phyloP scores from a whole-genome alignment of 2,113 vertebrate genomes.

The Neogale vison region DNA sequence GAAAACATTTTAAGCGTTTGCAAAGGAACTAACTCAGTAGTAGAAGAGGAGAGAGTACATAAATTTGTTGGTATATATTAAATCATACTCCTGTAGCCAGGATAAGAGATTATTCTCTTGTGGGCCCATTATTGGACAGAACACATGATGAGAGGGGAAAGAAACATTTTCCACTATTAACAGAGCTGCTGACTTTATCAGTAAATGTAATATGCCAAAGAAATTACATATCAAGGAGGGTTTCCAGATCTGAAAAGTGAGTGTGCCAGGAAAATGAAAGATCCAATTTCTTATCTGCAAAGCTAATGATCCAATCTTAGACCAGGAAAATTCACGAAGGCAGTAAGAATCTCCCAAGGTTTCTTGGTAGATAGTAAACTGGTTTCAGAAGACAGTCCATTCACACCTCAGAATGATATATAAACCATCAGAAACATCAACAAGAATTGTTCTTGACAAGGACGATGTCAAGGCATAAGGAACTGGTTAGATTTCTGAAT shows the following conservation, averaged over 20 bases:
- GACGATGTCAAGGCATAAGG: background rate
- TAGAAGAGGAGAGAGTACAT: background rate
- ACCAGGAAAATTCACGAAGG: background rate
- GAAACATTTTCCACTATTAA: background rate
- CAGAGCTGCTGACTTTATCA: background rate
- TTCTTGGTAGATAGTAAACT: background rate
- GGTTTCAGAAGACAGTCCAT: background rate
- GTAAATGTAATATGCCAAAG: background rate
- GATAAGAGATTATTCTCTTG: background rate
- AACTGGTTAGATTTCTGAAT: background rate
- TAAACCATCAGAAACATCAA: background rate
- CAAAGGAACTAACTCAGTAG: background rate
- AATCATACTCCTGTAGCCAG: background rate
- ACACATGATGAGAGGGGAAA: background rate
- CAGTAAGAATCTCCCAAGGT: background rate
- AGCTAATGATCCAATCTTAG: background rate
- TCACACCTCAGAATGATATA: background rate
- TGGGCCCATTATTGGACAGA: background rate
- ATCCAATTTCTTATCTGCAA: background rate
- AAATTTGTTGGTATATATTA: background rate
- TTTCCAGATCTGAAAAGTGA: background rate
- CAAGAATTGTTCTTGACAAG: background rate
- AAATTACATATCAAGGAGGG: background rate
- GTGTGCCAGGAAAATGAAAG: background rate
- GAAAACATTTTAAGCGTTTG: background rate